These are phyloP conservation scores for Spea hammondii DNA, from an alignment of 2,797 vertebrate genomes.

Conservation along the genomic window DNA sequence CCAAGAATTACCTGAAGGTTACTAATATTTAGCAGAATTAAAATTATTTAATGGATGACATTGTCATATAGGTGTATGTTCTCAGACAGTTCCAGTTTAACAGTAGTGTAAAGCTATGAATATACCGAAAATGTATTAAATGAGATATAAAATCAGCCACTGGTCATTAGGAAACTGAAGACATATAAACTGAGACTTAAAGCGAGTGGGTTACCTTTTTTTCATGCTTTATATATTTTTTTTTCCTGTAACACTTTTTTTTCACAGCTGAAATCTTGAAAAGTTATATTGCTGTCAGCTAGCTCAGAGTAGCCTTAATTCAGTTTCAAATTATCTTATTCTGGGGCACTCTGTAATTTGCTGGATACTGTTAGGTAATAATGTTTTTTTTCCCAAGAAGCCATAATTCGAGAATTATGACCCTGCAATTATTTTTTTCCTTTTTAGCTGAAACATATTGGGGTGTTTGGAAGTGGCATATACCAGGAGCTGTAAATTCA, in stretches of 20 bases:
- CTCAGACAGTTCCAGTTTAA: not conserved
- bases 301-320: too few relatives aligned
- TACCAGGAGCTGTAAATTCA: too few relatives aligned
- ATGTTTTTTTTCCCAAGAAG: too few relatives aligned
- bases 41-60: too few relatives aligned
- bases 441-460: not conserved
- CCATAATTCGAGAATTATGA: too few relatives aligned
- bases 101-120: not conserved
- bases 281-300: too few relatives aligned
- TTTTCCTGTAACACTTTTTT: not conserved
- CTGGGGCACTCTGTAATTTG: too few relatives aligned
- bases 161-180: slow-evolving; percentile 5
- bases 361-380: too few relatives aligned
- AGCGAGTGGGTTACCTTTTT: slow-evolving; percentile 12
- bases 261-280: not conserved
- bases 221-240: not conserved
- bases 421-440: not conserved
- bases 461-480: too few relatives aligned
- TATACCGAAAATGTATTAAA: slow-evolving; percentile 1
- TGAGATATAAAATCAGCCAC: slow-evolving; percentile 15
- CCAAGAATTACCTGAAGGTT: too few relatives aligned
- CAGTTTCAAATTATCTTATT: too few relatives aligned
- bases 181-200: slow-evolving; percentile 5
- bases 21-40: too few relatives aligned
- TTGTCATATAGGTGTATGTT: not conserved